Percentiles rank a stretch among this genome's conserved stretches.
Conservation (phyloP, 1,140 invertebrate species). For the Lamellibrachia luymesi region DNA sequence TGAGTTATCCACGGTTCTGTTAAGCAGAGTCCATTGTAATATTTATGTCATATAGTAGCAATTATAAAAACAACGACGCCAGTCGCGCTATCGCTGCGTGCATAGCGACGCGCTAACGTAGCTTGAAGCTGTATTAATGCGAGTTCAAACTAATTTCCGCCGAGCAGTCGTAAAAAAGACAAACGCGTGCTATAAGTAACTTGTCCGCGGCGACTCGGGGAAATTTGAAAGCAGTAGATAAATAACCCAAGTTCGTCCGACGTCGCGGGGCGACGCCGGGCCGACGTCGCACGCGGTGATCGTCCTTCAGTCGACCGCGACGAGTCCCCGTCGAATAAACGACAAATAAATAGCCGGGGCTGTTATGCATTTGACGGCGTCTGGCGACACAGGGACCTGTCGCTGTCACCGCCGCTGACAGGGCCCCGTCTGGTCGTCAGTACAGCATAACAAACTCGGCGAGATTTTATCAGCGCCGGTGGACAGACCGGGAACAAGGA, state of each 20-base stretch:
- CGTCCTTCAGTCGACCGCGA: not conserved
- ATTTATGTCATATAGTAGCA: no score
- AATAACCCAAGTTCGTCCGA: not conserved
- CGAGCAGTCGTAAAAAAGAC: not conserved
- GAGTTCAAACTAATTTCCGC: not conserved
- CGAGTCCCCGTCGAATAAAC: not conserved
- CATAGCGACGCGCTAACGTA: not conserved
- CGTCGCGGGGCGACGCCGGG: not conserved
- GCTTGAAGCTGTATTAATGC: not conserved
- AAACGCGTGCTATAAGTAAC: not conserved
- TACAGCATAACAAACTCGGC: not conserved
- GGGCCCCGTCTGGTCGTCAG: not conserved
- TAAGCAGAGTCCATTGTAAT: no score
- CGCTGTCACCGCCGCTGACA: not conserved
- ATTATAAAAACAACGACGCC: no score
- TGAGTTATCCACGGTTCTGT: no score
- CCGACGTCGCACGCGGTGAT: not conserved
- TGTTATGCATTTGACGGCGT: not conserved
- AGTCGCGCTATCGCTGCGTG: not conserved
- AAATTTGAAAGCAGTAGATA: not conserved
- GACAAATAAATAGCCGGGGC: not conserved
- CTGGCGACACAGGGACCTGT: not conserved
- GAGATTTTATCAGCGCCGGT: not conserved
- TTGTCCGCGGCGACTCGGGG: not conserved
- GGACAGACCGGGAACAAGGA: not conserved